phyloP scores from a whole-genome alignment of 2,113 vertebrate species.

The Strix uralensis region DNA sequence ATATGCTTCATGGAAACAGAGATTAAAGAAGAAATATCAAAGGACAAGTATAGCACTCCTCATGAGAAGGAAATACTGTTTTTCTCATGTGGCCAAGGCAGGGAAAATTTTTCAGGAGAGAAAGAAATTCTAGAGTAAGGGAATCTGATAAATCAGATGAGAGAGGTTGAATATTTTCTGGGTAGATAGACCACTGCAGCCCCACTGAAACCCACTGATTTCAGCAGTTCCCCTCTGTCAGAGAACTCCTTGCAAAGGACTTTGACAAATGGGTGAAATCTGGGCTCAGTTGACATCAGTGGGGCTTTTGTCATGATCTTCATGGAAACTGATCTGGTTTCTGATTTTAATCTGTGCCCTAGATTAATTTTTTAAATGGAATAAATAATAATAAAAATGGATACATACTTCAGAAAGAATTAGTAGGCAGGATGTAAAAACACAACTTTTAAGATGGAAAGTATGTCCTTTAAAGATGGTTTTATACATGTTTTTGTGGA shows the following conservation, averaged over 20 bases:
- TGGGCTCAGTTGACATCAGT: neutral
- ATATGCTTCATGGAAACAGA: neutral
- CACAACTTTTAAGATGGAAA: neutral
- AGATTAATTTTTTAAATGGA: neutral
- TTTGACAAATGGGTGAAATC: neutral
- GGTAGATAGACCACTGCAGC: neutral
- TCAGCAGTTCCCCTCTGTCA: neutral
- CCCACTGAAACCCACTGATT: neutral
- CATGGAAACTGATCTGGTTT: neutral
- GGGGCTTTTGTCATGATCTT: neutral
- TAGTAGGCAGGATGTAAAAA: neutral
- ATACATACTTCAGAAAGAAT: neutral
- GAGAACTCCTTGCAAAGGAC: neutral
- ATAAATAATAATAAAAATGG: neutral
- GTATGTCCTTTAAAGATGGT: neutral
- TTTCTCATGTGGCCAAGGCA: neutral
- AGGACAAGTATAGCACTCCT: slow-evolving; percentile 9
- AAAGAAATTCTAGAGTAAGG: neutral
- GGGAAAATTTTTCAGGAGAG: neutral
- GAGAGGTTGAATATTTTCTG: neutral
- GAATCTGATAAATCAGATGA: slow-evolving; percentile 6
- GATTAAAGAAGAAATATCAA: slow-evolving; percentile 51
- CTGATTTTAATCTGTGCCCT: neutral
- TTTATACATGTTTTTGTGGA: neutral
- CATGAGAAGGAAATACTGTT: neutral